Conservation (phyloP, 2,113 vertebrate species). For the Rana temporaria region DNA sequence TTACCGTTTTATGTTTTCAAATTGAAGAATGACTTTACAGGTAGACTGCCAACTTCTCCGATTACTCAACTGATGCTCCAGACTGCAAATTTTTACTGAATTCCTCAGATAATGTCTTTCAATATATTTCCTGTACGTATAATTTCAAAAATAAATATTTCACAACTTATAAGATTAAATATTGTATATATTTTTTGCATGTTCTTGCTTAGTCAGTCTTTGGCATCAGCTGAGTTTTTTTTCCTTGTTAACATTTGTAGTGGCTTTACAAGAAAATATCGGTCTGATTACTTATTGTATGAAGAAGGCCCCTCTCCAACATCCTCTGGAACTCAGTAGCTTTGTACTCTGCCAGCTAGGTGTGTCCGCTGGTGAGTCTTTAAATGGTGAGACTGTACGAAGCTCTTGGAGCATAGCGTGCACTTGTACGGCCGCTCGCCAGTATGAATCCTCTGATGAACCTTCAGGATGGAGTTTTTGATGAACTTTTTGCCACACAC, state of each 20-base stretch:
- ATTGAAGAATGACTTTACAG: too few species aligned
- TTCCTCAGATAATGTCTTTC: too few species aligned
- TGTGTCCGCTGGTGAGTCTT: constrained; percentile 50
- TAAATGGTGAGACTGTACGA: constrained; percentile 49
- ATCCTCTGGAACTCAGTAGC: neutral
- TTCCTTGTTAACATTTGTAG: neutral
- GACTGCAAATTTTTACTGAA: too few species aligned
- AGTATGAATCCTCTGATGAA: constrained; percentile 49
- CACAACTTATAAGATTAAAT: too few species aligned
- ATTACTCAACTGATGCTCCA: too few species aligned
- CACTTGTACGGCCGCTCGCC: constrained; percentile 47
- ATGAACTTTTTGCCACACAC: constrained; percentile 53
- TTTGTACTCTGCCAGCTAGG: constrained; percentile 3
- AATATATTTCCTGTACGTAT: too few species aligned
- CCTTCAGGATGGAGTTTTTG: constrained; percentile 52
- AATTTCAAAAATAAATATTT: too few species aligned
- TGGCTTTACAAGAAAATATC: neutral
- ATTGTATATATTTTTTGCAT: too few species aligned
- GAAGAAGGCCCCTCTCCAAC: neutral
- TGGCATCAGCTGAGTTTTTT: neutral
- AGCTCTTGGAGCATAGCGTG: constrained; percentile 18
- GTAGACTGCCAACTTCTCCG: too few species aligned
- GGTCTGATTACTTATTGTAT: neutral
- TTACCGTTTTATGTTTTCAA: too few species aligned
- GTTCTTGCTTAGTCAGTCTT: neutral